These are phyloP conservation scores for Pherbina coryleti DNA, from an alignment of 2,888 invertebrate genomes.

Conservation along the genomic window DNA sequence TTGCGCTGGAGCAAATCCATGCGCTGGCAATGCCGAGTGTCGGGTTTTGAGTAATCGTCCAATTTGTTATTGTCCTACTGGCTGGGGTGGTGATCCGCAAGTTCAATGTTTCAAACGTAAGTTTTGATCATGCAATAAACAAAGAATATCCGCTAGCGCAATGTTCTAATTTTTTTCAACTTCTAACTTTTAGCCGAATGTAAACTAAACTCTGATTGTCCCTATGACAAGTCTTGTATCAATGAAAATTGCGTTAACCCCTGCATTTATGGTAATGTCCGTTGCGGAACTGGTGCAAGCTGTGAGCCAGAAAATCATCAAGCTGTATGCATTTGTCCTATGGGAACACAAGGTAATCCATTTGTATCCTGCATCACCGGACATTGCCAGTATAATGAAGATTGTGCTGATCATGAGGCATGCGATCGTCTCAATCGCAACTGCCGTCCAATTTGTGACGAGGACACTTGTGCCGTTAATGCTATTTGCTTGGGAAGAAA, in stretches of 20 bases:
- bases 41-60: conserved; percentile 83
- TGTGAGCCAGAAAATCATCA: conserved; percentile 82
- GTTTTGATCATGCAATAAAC: conserved; percentile 57
- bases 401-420: conserved; percentile 86
- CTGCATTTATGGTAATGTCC: conserved; percentile 75
- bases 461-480: conserved; percentile 83
- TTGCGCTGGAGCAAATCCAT: conserved; percentile 81
- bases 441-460: conserved; percentile 85
- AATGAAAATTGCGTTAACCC: conserved; percentile 86
- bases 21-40: conserved; percentile 86
- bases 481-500: conserved; percentile 82
- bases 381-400: conserved; percentile 89
- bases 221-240: conserved; percentile 84
- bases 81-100: conserved; percentile 90
- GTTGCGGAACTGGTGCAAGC: conserved; percentile 84
- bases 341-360: conserved; percentile 88
- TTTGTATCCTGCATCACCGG: conserved; percentile 84
- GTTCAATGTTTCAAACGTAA: conserved; percentile 88
- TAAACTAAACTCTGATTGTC: conserved; percentile 82
- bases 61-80: conserved; percentile 85
- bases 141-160: background rate
- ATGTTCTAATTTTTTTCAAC: background rate
- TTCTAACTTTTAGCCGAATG: conserved; percentile 79
- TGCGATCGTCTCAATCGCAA: conserved; percentile 87
- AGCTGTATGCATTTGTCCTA: conserved; percentile 85